These are phyloP conservation scores for Zoroaster sp. DNA, from an alignment of 53 echinoderm and acorn worm species.

Conservation along the genomic window DNA sequence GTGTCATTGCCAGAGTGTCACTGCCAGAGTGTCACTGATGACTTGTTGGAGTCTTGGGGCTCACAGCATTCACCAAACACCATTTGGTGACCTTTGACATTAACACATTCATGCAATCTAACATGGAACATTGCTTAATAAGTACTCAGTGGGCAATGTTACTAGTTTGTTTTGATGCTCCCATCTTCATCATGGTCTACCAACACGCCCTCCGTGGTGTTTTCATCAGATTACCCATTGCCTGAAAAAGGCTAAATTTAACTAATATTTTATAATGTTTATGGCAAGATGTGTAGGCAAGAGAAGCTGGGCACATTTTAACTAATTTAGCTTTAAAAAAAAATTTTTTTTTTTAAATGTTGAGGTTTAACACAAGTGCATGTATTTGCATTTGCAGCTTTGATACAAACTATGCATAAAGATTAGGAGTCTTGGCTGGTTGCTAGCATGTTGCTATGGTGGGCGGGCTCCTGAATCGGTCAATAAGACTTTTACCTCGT, in stretches of 20 bases:
- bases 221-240: too few species aligned
- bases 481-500: constrained; percentile 51
- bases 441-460: background rate
- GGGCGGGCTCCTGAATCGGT: constrained; percentile 13
- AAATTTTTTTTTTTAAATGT: background rate
- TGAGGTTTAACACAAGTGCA: background rate
- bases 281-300: background rate
- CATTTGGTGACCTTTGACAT: background rate
- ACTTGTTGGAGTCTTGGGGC: background rate
- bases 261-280: too few species aligned
- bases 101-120: background rate
- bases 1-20: too few species aligned
- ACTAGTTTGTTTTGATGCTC: too few species aligned
- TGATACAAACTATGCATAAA: too few species aligned
- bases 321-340: background rate
- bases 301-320: background rate
- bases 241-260: too few species aligned
- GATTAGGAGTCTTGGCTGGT: background rate
- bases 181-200: too few species aligned
- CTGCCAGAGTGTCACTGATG: too few species aligned
- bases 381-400: background rate
- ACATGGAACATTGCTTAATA: too few species aligned
- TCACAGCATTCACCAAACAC: background rate
- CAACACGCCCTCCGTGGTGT: too few species aligned
- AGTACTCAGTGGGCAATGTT: too few species aligned